Percentiles rank a stretch among this genome's conserved stretches.
Conservation (phyloP, 2,113 vertebrate genomes). For the Bagarius yarrelli region DNA sequence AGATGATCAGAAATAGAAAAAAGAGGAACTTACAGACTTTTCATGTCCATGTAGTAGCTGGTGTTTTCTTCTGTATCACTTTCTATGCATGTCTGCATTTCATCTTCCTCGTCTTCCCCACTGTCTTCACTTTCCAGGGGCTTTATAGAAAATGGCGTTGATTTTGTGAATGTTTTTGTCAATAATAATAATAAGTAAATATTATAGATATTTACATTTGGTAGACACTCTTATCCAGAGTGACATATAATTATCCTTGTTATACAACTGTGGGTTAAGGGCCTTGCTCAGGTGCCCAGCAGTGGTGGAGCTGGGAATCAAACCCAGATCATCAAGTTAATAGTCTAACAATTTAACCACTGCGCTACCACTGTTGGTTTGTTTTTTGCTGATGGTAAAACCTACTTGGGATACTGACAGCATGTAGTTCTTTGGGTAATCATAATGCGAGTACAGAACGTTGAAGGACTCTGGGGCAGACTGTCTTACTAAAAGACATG, state of each 20-base stretch:
- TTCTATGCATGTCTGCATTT: neutral
- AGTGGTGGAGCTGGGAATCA: no score
- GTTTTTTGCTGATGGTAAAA: neutral
- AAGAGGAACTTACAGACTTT: slow-evolving; percentile 55
- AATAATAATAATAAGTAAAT: neutral
- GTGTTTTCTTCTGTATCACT: neutral
- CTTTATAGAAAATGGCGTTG: neutral
- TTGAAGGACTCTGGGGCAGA: slow-evolving; percentile 1
- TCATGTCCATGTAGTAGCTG: slow-evolving; percentile 47
- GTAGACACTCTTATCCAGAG: no score
- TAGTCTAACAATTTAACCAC: no score
- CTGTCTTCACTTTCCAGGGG: slow-evolving; percentile 23
- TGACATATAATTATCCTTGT: no score
- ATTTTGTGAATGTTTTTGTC: neutral
- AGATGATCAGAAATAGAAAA: neutral
- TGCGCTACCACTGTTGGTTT: neutral
- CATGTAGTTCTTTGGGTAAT: slow-evolving; percentile 16
- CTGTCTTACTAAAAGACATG: neutral
- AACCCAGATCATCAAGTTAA: no score
- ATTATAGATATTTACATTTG: neutral
- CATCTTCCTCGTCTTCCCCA: slow-evolving; percentile 6
- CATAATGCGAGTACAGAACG: neutral
- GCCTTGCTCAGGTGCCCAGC: no score
- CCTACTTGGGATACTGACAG: slow-evolving; percentile 12
- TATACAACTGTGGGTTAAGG: no score